Conservation (phyloP, 37 sponge, comb jelly and placozoan genomes). For the Spongilla lacustris region DNA sequence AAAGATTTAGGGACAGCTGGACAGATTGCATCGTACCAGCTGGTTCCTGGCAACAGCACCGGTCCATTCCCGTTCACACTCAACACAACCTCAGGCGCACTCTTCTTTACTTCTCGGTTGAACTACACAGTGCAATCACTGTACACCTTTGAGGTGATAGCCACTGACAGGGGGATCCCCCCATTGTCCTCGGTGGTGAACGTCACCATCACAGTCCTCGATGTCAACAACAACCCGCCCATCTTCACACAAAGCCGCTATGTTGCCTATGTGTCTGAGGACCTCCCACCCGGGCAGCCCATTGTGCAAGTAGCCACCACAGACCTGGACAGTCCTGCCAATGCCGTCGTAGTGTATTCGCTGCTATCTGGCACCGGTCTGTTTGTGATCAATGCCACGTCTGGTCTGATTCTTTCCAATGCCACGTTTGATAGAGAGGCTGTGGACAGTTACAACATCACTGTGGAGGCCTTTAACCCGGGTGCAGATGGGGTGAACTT, state of each 20-base stretch:
- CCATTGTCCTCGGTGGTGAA: slow-evolving; percentile 13
- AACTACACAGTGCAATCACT: slow-evolving; percentile 22
- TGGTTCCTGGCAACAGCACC: slow-evolving; percentile 10
- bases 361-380: not conserved
- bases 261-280: slow-evolving; percentile 31
- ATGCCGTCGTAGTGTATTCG: slow-evolving; percentile 16
- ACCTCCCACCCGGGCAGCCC: slow-evolving; percentile 23
- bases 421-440: slow-evolving; percentile 53
- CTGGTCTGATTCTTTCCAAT: slow-evolving; percentile 28
- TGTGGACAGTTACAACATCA: slow-evolving; percentile 13
- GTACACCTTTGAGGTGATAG: slow-evolving; percentile 26
- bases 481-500: slow-evolving; percentile 28
- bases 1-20: slow-evolving; percentile 45
- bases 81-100: slow-evolving; percentile 39
- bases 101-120: slow-evolving; percentile 14
- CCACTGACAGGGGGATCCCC: slow-evolving; percentile 58
- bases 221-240: slow-evolving; percentile 58
- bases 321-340: slow-evolving; percentile 54
- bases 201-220: slow-evolving; percentile 35
- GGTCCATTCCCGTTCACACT: slow-evolving; percentile 19
- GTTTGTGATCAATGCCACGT: slow-evolving; percentile 31
- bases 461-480: slow-evolving; percentile 45
- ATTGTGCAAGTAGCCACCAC: slow-evolving; percentile 22
- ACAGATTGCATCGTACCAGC: slow-evolving; percentile 10
- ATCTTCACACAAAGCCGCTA: slow-evolving; percentile 38